phyloP scores from a whole-genome alignment of 2,888 invertebrate genomes.

The Volucella inflata region DNA sequence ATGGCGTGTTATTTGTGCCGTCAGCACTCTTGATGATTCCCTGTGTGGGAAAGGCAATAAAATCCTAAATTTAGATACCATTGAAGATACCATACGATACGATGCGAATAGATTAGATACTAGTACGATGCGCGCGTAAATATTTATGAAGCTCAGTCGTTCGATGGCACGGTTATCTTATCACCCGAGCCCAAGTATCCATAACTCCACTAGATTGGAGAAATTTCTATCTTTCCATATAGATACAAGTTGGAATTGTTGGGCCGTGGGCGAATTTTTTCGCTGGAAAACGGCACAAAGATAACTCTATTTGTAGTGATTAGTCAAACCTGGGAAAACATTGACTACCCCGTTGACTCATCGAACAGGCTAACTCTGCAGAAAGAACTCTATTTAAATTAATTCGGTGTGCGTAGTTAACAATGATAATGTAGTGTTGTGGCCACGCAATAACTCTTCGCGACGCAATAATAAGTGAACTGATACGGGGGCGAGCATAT shows the following conservation, averaged over 20 bases:
- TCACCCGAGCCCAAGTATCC: conserved; percentile 17
- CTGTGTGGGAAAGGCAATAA: conserved; percentile 46
- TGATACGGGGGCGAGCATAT: conserved; percentile 12
- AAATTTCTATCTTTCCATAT: conserved; percentile 45
- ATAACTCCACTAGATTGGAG: conserved; percentile 35
- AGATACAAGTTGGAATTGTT: neutral
- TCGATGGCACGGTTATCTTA: conserved; percentile 48
- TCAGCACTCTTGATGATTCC: neutral
- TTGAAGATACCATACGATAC: neutral
- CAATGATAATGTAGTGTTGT: conserved; percentile 19
- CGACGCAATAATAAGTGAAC: conserved; percentile 46
- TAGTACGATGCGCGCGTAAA: conserved; percentile 9
- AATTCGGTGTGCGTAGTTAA: conserved; percentile 37
- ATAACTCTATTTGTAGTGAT: conserved; percentile 50
- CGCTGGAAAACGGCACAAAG: conserved; percentile 23
- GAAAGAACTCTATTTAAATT: conserved; percentile 12
- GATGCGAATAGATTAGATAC: no score
- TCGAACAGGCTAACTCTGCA: conserved; percentile 5
- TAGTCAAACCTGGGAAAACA: conserved; percentile 15
- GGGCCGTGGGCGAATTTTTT: conserved; percentile 34
- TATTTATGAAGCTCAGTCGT: conserved; percentile 34
- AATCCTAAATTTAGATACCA: conserved; percentile 34
- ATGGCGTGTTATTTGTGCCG: neutral
- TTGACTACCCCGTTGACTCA: conserved; percentile 43
- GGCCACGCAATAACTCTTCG: conserved; percentile 24